These are phyloP conservation scores for Halictus ligatus DNA, from an alignment of 2,888 invertebrate genomes.

Conservation along the genomic window DNA sequence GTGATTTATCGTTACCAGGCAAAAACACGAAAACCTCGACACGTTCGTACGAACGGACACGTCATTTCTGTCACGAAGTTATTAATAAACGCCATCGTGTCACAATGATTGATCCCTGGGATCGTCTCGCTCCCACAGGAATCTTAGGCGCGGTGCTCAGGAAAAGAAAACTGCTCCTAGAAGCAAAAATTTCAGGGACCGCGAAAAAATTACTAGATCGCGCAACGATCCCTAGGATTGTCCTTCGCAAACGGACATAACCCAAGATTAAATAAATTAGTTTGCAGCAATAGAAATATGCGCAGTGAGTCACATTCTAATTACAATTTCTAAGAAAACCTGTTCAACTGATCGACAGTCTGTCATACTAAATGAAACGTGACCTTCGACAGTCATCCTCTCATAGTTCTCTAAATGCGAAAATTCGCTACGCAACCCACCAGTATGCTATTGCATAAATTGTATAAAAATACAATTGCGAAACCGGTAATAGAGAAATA, in stretches of 20 bases:
- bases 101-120: slow-evolving; percentile 57
- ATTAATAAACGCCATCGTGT: slow-evolving; percentile 72
- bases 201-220: background rate
- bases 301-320: background rate
- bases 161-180: background rate
- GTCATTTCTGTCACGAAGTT: slow-evolving; percentile 67
- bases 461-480: background rate
- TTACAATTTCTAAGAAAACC: background rate
- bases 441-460: too few relatives aligned
- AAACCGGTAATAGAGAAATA: background rate
- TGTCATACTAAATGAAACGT: background rate
- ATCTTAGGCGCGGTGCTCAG: background rate
- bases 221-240: too few relatives aligned
- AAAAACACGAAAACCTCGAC: slow-evolving; percentile 43
- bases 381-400: background rate
- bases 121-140: slow-evolving; percentile 34
- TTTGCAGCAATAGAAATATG: background rate
- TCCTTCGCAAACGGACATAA: too few relatives aligned
- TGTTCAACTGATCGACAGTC: background rate
- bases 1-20: slow-evolving; percentile 64
- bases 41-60: slow-evolving; percentile 27
- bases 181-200: background rate
- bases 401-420: background rate
- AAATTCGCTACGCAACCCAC: background rate
- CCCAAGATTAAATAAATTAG: background rate